These are phyloP conservation scores for Bagarius yarrelli DNA, from an alignment of 2,113 vertebrate species.

Conservation along the genomic window DNA sequence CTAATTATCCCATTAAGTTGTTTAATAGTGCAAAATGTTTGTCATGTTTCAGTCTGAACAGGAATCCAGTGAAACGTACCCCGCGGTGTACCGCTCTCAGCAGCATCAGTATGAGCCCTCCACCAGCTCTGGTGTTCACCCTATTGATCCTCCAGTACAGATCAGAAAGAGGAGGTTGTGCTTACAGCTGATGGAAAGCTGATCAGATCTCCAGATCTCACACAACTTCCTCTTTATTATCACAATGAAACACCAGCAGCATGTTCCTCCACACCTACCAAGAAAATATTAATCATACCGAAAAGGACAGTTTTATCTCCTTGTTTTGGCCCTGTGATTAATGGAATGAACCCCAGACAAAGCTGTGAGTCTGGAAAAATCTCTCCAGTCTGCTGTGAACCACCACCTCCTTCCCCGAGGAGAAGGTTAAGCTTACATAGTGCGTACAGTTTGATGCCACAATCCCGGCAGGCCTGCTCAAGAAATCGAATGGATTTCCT, in stretches of 20 bases:
- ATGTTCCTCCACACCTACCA: background rate
- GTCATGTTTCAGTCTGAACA: slow-evolving; percentile 30
- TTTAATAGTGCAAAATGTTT: background rate
- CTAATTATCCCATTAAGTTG: background rate
- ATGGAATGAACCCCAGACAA: slow-evolving; percentile 47
- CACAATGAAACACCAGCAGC: background rate
- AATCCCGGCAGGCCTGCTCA: background rate
- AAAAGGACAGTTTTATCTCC: background rate
- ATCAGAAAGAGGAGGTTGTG: slow-evolving; percentile 27
- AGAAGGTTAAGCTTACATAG: background rate
- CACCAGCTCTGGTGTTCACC: slow-evolving; percentile 43
- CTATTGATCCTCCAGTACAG: background rate
- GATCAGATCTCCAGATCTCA: background rate
- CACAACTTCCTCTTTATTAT: background rate
- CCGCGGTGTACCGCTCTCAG: slow-evolving; percentile 33
- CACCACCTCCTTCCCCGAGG: background rate
- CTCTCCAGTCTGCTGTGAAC: background rate
- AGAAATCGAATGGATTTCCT: slow-evolving; percentile 35
- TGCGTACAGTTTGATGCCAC: background rate
- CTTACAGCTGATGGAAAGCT: slow-evolving; percentile 32
- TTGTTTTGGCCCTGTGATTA: slow-evolving; percentile 38
- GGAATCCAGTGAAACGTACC: slow-evolving; percentile 52
- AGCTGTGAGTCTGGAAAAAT: background rate
- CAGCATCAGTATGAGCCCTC: slow-evolving; percentile 37
- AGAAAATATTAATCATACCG: background rate